Evolutionary conservation across 2,113 vertebrate species (phyloP).

Genomic region (Panthera tigris): DNA sequence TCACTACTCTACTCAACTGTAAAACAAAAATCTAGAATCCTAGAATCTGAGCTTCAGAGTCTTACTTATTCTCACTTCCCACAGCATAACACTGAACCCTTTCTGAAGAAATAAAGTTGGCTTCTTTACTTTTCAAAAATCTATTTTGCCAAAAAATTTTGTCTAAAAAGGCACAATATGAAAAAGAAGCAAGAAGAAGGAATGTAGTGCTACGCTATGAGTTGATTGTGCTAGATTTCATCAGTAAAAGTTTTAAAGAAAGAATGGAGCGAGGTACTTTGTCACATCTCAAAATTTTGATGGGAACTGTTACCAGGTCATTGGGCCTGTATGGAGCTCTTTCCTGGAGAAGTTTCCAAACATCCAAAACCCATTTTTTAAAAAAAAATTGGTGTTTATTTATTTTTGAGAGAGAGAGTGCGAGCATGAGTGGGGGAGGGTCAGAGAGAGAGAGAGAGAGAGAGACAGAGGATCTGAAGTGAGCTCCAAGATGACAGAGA

Average conservation of each 20-base stretch:
- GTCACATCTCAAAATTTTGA: neutral
- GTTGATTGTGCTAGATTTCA: neutral
- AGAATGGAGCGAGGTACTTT: neutral
- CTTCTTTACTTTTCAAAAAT: constrained; percentile 4
- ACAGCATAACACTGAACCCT: neutral
- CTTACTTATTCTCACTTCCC: neutral
- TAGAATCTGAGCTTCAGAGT: constrained; percentile 4
- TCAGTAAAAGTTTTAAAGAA: constrained; percentile 11
- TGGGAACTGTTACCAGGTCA: neutral
- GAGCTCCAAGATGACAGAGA: too few species aligned
- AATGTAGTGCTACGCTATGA: neutral
- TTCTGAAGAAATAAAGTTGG: neutral
- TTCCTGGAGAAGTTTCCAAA: neutral
- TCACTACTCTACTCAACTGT: constrained; percentile 34
- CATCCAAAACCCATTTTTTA: neutral
- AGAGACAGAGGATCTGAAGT: too few species aligned
- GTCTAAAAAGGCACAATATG: neutral
- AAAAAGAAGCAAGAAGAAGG: neutral
- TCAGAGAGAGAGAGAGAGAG: too few species aligned
- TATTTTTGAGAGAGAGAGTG: too few species aligned
- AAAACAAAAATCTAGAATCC: constrained; percentile 4
- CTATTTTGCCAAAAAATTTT: neutral
- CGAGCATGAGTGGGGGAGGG: too few species aligned
- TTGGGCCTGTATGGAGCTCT: neutral
- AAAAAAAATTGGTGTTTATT: neutral